Percentiles rank a stretch among this genome's conserved stretches.
These are phyloP conservation scores for Desmodus rotundus DNA, from an alignment of 2,113 vertebrate genomes.

Conservation along the genomic window DNA sequence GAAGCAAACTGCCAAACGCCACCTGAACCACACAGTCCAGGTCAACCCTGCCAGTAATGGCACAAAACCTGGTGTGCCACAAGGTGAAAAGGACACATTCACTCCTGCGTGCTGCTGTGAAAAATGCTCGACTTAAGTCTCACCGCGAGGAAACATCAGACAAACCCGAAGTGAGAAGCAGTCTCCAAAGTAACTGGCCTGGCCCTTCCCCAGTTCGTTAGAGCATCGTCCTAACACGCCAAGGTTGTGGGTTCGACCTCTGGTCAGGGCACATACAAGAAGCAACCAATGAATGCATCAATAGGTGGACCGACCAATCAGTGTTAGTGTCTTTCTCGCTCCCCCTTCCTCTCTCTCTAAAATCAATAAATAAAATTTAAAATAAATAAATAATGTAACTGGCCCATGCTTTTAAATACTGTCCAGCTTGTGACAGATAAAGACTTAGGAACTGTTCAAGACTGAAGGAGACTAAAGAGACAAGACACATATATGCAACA, in stretches of 20 bases:
- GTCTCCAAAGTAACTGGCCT: not conserved
- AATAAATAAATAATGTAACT: too few species aligned
- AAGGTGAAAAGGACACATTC: not conserved
- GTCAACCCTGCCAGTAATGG: too few species aligned
- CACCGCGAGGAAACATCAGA: not conserved
- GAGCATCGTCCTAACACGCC: too few species aligned
- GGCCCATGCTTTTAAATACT: not conserved
- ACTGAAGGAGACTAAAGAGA: not conserved
- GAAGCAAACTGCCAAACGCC: not conserved
- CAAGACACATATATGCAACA: too few species aligned
- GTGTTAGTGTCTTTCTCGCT: too few species aligned
- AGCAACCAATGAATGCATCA: too few species aligned
- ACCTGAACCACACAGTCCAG: not conserved
- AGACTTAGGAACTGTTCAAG: not conserved
- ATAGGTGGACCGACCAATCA: too few species aligned
- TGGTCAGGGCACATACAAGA: too few species aligned
- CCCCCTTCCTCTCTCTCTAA: too few species aligned
- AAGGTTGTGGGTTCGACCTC: too few species aligned
- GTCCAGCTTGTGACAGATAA: not conserved
- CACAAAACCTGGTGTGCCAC: not conserved
- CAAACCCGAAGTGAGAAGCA: not conserved
- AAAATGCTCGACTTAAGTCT: not conserved
- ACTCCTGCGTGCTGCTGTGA: not conserved
- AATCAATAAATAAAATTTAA: too few species aligned
- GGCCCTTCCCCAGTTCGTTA: too few species aligned